Base-by-base conservation (phyloP, 2,113 vertebrate genomes). In the Mellivora capensis region DNA sequence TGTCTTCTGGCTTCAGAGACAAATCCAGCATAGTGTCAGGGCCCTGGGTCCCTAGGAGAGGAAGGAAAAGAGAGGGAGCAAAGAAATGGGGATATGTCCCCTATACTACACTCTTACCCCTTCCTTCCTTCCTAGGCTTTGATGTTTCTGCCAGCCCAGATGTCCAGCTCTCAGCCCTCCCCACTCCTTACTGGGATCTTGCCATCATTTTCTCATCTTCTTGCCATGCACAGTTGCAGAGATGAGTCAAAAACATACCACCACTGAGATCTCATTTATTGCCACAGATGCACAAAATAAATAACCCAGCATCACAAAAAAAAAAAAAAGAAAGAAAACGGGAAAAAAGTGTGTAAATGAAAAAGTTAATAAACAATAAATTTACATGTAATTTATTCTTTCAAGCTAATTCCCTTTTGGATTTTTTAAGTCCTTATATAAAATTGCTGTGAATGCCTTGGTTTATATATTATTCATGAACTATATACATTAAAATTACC, bases 231-330 rank as follows among this genome's bases (percentile, higher is more conserved):
- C 42, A 69, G 62, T 83, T 92, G 34, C 95, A 93, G 87, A 97
- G 69, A 91, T 96, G 91, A 96, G 42, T 94, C 72, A 87, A 96
- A 84, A 80, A 74, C 83, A 20, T 69, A 59, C 77, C 93, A 94
- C 95, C 97, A 86, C n/a, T 52, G 96, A 97, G 90, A 95, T 91
- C 85, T 97, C 97, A 91, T 98, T 98, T 98, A 98, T 98, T 98
- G 96, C 94, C 97, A 98, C 97, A 97, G 86, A 90, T 96, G 93
- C 96, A 96, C 93, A 98, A 98, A 98, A 98, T 98, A 98, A 98
- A 98, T 98, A 98, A 98, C 97, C 94, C 95, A 94, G 96, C 93
- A 80, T 97, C 94, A 91, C 83, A 95, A 94, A 96, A 91, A n/a
- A n/a, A n/a, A n/a, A n/a, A n/a, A n/a, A n/a, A n/a, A n/a, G n/a